Evolutionary conservation across 2,797 vertebrate genomes (phyloP), one percentile per base, ranked within the genome.

Genomic region (Microctenopoma stevenorrisi): DNA sequence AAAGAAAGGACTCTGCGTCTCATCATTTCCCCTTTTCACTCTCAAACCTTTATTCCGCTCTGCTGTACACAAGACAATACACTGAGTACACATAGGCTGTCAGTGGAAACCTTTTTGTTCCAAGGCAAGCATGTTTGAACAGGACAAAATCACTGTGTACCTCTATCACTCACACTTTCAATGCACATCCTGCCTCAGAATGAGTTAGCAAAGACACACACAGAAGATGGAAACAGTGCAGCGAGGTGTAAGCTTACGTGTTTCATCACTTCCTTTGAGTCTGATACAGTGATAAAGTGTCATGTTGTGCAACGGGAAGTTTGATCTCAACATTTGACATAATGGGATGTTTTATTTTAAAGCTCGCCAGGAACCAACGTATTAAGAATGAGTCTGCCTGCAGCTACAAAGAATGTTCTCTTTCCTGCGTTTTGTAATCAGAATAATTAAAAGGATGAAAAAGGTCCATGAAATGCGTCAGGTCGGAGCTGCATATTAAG

Each of bases 401-500:
- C 51, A 4, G 46, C 64, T 42, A 87, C 89, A 91, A 88, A 85
- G 80, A 66, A 68, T 67, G 60, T 68, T 69, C 86, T 89, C 83
- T 91, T 87, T 83, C 69, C 73, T 54, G 81, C 72, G 77, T 86
- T 88, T 85, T 79, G 76, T 78, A 79, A 85, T 84, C 68, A 64
- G 57, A 89, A 82, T 68, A 71, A 87, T 90, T 84, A 85, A 91
- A 88, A 72, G 85, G 74, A 86, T 79, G 84, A 82, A 80, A 88
- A 82, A 70, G 79, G 70, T 73, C 89, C 88, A 87, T 92, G 89
- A 91, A 91, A 92, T 90, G 83, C 69, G 57, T 64, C 87, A 74
- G 87, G 81, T 88, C 46, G 64, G 86, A 71, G 75, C 80, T 86
- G 91, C 86, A 91, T 92, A 86, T 84, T 84, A 91, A 93, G 88